phyloP scores from a whole-genome alignment of 1,140 invertebrate genomes.

The Macrobrachium rosenbergii region DNA sequence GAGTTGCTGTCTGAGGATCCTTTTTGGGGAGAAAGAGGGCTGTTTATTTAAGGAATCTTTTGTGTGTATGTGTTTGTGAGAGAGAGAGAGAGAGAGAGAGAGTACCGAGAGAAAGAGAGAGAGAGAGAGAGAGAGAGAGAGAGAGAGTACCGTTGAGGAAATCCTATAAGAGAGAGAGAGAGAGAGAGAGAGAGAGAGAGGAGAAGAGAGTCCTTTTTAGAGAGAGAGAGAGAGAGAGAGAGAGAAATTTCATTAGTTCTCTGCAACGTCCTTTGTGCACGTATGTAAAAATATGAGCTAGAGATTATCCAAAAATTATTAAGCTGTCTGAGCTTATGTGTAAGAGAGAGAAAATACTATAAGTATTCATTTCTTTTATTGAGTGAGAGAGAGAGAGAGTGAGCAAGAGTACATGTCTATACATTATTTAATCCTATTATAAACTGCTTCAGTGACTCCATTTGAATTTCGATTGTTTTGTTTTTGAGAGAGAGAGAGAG shows the following conservation, averaged over 20 bases:
- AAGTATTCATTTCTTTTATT: no score
- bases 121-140: not conserved
- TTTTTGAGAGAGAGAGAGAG: no score
- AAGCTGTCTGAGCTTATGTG: no score
- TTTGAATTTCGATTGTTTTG: not conserved
- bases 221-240: not conserved
- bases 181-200: no score
- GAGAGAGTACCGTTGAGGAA: not conserved
- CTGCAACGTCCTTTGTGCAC: no score
- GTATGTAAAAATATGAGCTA: not conserved
- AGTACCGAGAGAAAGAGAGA: not conserved
- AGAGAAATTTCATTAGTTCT: not conserved
- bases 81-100: not conserved
- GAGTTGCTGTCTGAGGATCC: no score
- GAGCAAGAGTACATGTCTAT: not conserved
- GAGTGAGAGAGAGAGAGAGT: not conserved
- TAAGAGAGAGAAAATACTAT: no score
- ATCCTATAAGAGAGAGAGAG: not conserved
- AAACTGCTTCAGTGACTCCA: no score
- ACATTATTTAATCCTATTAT: no score
- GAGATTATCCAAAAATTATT: no score
- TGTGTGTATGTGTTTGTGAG: no score
- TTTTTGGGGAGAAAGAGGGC: not conserved
- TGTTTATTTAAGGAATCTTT: no score
- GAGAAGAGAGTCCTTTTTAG: not conserved